Base-by-base conservation (phyloP, 2,888 invertebrate species). In the Synergus laeviventris region DNA sequence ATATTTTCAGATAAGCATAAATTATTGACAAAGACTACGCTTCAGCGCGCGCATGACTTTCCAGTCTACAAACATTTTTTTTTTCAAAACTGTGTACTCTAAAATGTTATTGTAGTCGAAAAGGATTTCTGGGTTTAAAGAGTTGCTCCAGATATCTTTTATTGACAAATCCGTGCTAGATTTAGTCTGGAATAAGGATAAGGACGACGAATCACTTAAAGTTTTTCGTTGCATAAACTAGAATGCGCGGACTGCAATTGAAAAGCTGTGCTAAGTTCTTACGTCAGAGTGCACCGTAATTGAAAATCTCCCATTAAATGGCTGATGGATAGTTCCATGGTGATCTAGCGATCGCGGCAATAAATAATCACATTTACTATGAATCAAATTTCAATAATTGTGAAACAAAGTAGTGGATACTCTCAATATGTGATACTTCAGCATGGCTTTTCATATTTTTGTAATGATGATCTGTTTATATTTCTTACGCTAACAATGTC, bases 161-260 rank as follows among this genome's bases (percentile, higher is more conserved):
- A 11, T 21, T 24, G 66, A 70, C n/a, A 24, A 49, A 45, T 70
- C 49, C 18, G 31, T 21, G 11, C 49, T n/a, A 24, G 14, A 45
- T 49, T n/a, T 3, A 11, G n/a, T 54, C 45, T 8, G 38, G 38
- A 70, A 70, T 49, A 45, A 70, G 31, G 49, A 70, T 70, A 49
- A 49, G 49, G 21, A 24, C 49, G n/a, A 42, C 12, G 39, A 45
- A 66, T 66, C 42, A 66, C 42, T 66, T 66, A 31, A 42, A 39
- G 45, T 49, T 70, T 70, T 70, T 70, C 31, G 49, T 49, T 70
- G 70, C 49, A 70, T 70, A 70, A 70, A 70, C 70, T 70, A 70
- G 49, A 70, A 36, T 70, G 12, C 49, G 3, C 64, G 21, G 12
- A 59, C 21, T 21, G 64, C 49, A 70, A 70, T 70, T 70, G 45